Conservation (phyloP, 2,113 vertebrate species). For the Nycticryphes semicollaris region DNA sequence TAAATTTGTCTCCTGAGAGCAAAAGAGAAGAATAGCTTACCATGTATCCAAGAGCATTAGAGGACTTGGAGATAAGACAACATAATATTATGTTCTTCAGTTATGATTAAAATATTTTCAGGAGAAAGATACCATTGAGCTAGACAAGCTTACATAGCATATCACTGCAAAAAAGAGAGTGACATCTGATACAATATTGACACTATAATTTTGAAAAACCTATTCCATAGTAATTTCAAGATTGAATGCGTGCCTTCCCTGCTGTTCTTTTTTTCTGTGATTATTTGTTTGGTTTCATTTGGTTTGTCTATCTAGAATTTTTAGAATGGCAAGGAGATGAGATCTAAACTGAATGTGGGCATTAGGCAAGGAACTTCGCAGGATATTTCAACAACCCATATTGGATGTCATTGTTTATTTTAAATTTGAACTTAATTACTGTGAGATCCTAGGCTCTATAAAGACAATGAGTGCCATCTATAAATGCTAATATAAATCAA, state of each 20-base stretch:
- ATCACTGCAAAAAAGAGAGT: neutral
- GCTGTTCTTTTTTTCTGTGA: neutral
- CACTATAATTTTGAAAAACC: neutral
- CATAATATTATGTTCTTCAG: neutral
- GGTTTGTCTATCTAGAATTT: neutral
- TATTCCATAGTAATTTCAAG: neutral
- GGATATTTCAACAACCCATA: neutral
- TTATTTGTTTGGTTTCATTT: conserved; percentile 5
- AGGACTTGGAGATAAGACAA: neutral
- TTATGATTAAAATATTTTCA: neutral
- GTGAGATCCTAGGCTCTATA: neutral
- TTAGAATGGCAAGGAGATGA: neutral
- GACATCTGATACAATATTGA: neutral
- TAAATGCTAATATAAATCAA: conserved; percentile 55
- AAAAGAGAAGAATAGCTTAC: neutral
- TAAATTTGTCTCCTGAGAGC: neutral
- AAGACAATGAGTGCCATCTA: conserved; percentile 49
- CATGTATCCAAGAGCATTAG: neutral
- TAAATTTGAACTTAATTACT: conserved; percentile 48
- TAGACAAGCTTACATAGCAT: neutral
- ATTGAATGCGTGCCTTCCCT: neutral
- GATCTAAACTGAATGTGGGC: neutral
- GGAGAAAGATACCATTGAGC: neutral
- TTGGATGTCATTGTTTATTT: conserved; percentile 34
- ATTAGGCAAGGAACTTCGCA: neutral